Base-by-base conservation (phyloP, 1,140 invertebrate species). In the Drosophila sturtevanti region DNA sequence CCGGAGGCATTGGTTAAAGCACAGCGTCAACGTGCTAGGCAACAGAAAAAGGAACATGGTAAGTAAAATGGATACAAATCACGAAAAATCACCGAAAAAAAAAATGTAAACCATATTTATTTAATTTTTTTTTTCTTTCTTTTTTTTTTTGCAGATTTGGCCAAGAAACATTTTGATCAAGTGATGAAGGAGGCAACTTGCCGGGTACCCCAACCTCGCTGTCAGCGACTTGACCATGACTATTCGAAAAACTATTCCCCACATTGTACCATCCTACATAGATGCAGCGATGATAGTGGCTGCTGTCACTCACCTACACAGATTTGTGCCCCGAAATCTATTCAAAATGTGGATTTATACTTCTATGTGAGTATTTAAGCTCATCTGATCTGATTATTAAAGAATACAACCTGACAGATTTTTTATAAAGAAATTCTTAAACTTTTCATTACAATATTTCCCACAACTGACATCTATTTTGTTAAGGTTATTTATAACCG, bases 261-360 rank as follows among this genome's bases (percentile, higher is more conserved):
- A 21, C 94, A 95, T 66, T 96, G 96, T 87, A 96, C 95, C 4
- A 93, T 96, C 16, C 85, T 97, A 41, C 94, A 96, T 85, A 93
- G 94, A 66, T 97, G 96, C 81, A 94, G 94, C n/a, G 95, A 96
- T 78, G 95, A 96, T 87, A 95, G 95, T 9, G 96, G 96, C 63
- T 97, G 96, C 89, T 97, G 96, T 82, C 66, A 58, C 18, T 93
- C 93, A 12, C 93, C 94, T 65, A 89, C 92, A 4, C 92, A 94
- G 52, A 94, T 94, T 21, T 97, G 96, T 86, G 94, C 94, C 22
- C 94, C 95, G 1, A 96, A 95, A 82, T 92, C 92, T 2, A 93
- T 93, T 10, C 93, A 95, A 51, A 92, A 92, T 51, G 93, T 96
- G 16, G 94, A 95, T 63, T 93, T 96, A 14, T 94, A 94, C 77